Evolutionary conservation across 2,113 vertebrate species (phyloP).

Genomic region (Neomonachus schauinslandi): DNA sequence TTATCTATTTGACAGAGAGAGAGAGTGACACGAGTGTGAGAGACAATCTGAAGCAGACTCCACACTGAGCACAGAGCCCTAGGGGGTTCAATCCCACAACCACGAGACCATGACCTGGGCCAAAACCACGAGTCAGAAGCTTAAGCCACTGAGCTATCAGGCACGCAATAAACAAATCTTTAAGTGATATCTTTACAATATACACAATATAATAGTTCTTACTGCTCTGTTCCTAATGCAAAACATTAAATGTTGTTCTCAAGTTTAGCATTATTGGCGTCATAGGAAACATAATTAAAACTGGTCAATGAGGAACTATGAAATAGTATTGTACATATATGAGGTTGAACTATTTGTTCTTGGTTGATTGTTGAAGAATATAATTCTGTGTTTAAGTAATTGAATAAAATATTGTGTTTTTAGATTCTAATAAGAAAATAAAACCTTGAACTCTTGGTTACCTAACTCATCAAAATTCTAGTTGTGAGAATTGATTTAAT

Average conservation of each 20-base stretch:
- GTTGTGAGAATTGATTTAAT: neutral
- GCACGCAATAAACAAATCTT: neutral
- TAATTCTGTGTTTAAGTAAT: neutral
- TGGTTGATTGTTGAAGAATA: neutral
- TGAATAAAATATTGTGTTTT: neutral
- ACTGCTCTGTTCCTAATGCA: neutral
- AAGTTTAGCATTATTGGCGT: neutral
- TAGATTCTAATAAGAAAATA: neutral
- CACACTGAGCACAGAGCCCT: no score
- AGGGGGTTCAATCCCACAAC: no score
- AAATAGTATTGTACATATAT: neutral
- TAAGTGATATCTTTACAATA: neutral
- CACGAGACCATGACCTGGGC: no score
- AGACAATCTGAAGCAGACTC: no score
- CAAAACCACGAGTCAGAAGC: no score
- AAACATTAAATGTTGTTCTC: neutral
- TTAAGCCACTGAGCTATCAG: no score
- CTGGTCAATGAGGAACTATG: neutral
- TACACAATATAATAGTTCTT: neutral
- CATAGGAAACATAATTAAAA: neutral
- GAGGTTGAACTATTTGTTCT: neutral
- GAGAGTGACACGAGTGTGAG: no score
- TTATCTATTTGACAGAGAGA: no score
- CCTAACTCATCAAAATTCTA: neutral
- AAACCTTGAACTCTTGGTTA: neutral